Conservation (phyloP, 2,113 vertebrate species). For the Actenoides hombroni region DNA sequence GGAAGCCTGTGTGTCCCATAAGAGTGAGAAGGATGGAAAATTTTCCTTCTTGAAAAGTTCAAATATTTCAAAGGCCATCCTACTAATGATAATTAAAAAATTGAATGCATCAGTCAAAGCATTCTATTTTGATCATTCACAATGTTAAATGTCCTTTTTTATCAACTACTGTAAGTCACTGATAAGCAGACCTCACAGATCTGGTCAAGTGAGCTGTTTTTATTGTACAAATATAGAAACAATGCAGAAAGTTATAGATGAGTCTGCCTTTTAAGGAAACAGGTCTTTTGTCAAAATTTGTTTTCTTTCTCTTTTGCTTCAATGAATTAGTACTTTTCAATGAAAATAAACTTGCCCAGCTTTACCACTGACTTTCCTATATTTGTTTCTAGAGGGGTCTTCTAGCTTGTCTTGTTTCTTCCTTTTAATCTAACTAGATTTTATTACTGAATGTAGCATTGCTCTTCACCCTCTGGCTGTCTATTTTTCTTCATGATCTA, state of each 20-base stretch:
- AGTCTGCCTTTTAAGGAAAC: not conserved
- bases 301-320: not conserved
- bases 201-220: not conserved
- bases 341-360: not conserved
- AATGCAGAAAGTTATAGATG: not conserved
- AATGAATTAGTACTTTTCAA: not conserved
- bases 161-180: not conserved
- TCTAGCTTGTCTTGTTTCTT: not conserved
- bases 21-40: not conserved
- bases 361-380: not conserved
- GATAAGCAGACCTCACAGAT: not conserved
- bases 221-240: not conserved
- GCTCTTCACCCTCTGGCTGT: not conserved
- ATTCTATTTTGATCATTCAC: not conserved
- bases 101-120: not conserved
- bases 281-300: not conserved
- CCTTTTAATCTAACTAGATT: not conserved
- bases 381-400: not conserved
- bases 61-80: not conserved
- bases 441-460: not conserved
- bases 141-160: not conserved
- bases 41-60: not conserved
- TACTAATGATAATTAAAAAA: not conserved
- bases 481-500: not conserved
- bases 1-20: not conserved